Conservation (phyloP, 1,140 invertebrate genomes). For the Anadara kagoshimensis region DNA sequence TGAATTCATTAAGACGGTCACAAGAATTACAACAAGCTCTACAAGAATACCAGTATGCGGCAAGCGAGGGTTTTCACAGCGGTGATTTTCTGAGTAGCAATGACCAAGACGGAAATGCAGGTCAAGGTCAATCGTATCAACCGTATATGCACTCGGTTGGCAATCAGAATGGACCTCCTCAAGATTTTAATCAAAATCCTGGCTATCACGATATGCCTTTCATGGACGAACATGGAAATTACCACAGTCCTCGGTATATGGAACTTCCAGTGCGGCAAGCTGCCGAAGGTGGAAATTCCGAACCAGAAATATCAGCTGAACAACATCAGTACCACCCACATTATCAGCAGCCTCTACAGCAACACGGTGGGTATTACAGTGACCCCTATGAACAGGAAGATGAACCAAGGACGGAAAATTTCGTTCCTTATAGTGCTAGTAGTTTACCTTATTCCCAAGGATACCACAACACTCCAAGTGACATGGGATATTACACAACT, state of each 20-base stretch:
- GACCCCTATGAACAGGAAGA: constrained; percentile 37
- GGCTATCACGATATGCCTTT: neutral
- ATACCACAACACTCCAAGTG: constrained; percentile 16
- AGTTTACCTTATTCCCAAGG: constrained; percentile 35
- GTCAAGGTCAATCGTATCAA: constrained; percentile 2
- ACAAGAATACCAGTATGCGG: too few relatives aligned
- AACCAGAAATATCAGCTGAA: neutral
- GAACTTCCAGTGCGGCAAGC: constrained; percentile 46
- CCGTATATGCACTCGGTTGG: constrained; percentile 8
- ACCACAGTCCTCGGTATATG: constrained; percentile 21
- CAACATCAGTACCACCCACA: constrained; percentile 31
- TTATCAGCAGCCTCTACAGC: constrained; percentile 32
- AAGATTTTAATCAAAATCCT: neutral
- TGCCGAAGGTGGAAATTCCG: constrained; percentile 50
- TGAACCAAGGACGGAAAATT: constrained; percentile 35
- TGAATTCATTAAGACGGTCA: constrained; percentile 27
- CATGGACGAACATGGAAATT: constrained; percentile 7
- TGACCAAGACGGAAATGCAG: too few relatives aligned
- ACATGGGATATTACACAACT: constrained; percentile 21
- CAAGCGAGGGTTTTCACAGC: too few relatives aligned
- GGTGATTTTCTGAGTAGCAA: too few relatives aligned
- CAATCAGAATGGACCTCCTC: neutral
- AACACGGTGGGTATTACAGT: constrained; percentile 22
- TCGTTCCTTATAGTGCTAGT: neutral
- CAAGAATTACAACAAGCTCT: neutral